Base-by-base conservation (phyloP, 1,140 invertebrate genomes). In the Aricia agestis region DNA sequence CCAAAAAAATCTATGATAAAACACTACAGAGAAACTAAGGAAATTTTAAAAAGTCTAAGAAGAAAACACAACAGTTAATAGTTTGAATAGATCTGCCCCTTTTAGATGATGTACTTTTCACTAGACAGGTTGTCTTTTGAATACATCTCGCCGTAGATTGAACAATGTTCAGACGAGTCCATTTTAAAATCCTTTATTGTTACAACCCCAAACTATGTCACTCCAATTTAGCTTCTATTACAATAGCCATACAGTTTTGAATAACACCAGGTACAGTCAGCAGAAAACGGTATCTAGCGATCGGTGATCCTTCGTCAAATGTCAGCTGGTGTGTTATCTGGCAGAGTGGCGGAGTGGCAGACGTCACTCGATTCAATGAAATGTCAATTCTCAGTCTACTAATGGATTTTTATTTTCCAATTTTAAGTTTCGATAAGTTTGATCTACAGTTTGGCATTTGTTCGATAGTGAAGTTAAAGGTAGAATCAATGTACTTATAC, bases 341-440 rank as follows among this genome's bases (percentile, higher is more conserved):
- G 19, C 36, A 5, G 36, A 15, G 45, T 52, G 45, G 11, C 11
- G 13, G 45, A 45, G 45, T 32, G 72, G 32, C 66, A 71, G 81
- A 82, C 78, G 82, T 84, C 82, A 81, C 66, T 82, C 79, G 77
- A 75, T 80, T 81, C 77, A 82, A 78, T 82, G 77, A 85, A 79
- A 78, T 78, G 81, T 82, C 83, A 80, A 77, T 77, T 70, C 66
- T 69, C 58, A 70, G 45, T 73, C 52, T 71, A 66, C 71, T 74
- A 76, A 78, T 77, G 70, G 75, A 67, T 67, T 74, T 77, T 79
- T 76, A 74, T 72, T 74, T 75, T 75, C 13, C 75, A 73, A 76
- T 75, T 73, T 72, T 36, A 73, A 65, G 66, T 63, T 63, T 57
- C 61, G 17, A 68, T 63, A 41, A 57, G 59, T 65, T 68, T 59